These are phyloP conservation scores for Phodopus roborovskii DNA, from an alignment of 2,113 vertebrate species.

Conservation along the genomic window DNA sequence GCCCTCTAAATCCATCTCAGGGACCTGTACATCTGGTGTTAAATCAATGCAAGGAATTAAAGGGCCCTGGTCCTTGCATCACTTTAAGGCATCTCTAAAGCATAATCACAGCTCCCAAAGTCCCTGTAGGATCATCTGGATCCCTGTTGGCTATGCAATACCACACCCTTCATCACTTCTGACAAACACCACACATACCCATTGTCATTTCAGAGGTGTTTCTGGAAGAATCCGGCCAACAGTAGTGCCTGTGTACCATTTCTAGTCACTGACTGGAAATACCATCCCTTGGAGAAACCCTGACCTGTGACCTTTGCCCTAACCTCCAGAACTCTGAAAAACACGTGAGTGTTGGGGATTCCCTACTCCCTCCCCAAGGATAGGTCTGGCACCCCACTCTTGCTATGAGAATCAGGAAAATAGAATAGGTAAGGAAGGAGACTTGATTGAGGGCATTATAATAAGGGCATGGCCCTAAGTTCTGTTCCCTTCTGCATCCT, in stretches of 20 bases:
- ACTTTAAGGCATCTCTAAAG: background rate
- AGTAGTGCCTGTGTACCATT: background rate
- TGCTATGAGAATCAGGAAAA: background rate
- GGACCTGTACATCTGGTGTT: background rate
- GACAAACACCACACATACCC: background rate
- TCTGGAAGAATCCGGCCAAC: background rate
- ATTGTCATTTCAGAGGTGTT: background rate
- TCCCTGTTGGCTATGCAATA: background rate
- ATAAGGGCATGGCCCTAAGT: background rate
- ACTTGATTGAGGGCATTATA: background rate
- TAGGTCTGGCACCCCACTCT: background rate
- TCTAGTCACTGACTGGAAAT: background rate
- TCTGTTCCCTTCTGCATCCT: background rate
- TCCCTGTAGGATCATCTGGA: background rate
- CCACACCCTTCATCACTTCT: background rate
- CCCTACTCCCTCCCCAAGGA: background rate
- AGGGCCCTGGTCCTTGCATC: too few species aligned
- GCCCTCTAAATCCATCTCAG: background rate
- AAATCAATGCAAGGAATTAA: background rate
- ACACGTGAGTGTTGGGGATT: background rate
- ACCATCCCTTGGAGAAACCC: background rate
- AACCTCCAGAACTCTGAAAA: background rate
- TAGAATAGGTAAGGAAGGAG: background rate
- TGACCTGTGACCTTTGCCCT: background rate
- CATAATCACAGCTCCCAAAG: background rate